phyloP scores from a whole-genome alignment of 1,140 invertebrate species.

The Cyclina sinensis region DNA sequence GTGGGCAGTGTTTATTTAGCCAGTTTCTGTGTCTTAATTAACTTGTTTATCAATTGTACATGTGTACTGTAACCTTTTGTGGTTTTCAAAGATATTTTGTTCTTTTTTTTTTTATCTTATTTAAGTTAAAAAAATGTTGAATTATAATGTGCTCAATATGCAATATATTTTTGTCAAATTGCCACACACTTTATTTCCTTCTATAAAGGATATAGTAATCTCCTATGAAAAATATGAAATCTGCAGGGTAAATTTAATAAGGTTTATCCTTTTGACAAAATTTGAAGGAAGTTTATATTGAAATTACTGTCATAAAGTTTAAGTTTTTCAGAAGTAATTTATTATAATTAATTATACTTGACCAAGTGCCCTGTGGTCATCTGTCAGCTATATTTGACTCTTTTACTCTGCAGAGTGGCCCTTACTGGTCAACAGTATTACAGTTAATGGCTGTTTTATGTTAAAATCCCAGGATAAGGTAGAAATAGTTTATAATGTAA shows the following conservation, averaged over 20 bases:
- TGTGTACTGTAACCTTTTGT: background rate
- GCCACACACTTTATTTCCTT: too few species aligned
- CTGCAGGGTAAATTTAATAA: too few species aligned
- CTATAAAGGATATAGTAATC: too few species aligned
- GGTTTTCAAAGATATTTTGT: background rate
- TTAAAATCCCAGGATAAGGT: background rate
- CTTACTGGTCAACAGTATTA: background rate
- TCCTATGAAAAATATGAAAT: too few species aligned
- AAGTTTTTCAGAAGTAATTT: too few species aligned
- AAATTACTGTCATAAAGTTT: background rate
- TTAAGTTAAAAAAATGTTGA: too few species aligned
- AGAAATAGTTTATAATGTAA: background rate
- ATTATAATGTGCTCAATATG: too few species aligned
- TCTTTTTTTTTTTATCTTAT: background rate
- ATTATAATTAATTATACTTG: background rate
- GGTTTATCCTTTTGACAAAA: too few species aligned
- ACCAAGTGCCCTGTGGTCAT: background rate
- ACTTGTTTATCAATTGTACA: too few species aligned
- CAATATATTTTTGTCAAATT: too few species aligned
- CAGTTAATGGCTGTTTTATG: background rate
- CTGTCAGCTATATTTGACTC: background rate
- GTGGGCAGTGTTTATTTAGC: background rate
- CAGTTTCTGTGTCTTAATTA: background rate
- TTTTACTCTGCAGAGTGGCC: too few species aligned
- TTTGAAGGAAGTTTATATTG: too few species aligned